phyloP scores from a whole-genome alignment of 1,140 invertebrate genomes.

The Platorchestia sp. region DNA sequence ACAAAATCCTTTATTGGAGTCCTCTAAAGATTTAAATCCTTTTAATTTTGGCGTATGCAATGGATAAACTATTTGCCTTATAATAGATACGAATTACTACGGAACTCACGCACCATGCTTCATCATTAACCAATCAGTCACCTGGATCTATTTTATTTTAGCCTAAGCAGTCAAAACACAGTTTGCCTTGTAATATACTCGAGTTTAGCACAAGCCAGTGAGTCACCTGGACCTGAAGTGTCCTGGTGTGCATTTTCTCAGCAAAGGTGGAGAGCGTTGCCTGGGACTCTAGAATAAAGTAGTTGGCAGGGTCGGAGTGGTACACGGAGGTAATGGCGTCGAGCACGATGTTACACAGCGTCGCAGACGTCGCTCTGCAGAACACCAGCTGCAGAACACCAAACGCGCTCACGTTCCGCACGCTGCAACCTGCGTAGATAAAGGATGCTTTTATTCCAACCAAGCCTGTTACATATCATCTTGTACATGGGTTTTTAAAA shows the following conservation, averaged over 20 bases:
- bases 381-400: constrained; percentile 95
- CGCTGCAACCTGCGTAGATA: constrained; percentile 76
- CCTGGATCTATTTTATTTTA: neutral
- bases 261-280: constrained; percentile 96
- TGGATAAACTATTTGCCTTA: no score
- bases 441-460: no score
- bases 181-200: no score
- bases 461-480: no score
- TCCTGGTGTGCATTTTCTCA: constrained; percentile 93
- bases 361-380: constrained; percentile 86
- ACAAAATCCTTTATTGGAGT: no score
- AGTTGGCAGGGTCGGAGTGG: constrained; percentile 97
- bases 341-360: constrained; percentile 89
- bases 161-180: neutral
- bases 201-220: neutral
- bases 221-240: constrained; percentile 85
- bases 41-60: no score
- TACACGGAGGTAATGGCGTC: constrained; percentile 97
- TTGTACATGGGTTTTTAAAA: no score
- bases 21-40: no score
- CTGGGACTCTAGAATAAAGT: constrained; percentile 97
- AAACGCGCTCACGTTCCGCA: constrained; percentile 95
- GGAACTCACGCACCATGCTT: no score
- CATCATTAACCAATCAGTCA: neutral
- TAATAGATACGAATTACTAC: no score